phyloP scores from a whole-genome alignment of 2,888 invertebrate genomes.

The Melanophora roralis region DNA sequence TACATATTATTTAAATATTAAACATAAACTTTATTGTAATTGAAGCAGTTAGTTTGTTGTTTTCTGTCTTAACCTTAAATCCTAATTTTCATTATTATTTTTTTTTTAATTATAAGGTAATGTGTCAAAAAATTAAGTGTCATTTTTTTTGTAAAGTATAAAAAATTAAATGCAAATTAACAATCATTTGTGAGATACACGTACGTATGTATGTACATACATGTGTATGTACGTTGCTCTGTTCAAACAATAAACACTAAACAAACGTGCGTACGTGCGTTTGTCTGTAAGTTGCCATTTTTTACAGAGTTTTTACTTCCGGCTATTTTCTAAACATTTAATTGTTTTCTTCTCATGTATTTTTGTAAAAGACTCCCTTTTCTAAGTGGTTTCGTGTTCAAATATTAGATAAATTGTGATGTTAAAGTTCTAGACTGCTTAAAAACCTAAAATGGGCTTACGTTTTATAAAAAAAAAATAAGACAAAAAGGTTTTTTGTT shows the following conservation, averaged over 20 bases:
- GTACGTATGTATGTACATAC: too few species aligned
- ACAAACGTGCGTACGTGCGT: background rate
- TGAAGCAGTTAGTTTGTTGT: background rate
- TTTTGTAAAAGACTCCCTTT: background rate
- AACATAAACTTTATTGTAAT: background rate
- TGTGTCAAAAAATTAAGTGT: background rate
- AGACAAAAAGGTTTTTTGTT: background rate
- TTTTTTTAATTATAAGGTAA: background rate
- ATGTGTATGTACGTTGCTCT: background rate
- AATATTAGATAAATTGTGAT: too few species aligned
- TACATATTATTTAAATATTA: background rate
- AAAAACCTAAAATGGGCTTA: too few species aligned
- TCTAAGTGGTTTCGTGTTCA: background rate
- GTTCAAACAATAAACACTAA: slow-evolving; percentile 1
- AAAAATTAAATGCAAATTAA: background rate
- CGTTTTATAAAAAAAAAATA: too few species aligned
- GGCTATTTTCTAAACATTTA: slow-evolving; percentile 30
- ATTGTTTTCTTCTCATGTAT: background rate
- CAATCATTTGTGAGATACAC: background rate
- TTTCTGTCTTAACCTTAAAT: background rate
- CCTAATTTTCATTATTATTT: background rate
- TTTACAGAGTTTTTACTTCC: slow-evolving; percentile 53
- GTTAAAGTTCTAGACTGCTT: slow-evolving; percentile 9
- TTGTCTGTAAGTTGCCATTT: background rate
- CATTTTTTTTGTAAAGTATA: background rate